Base-by-base conservation (phyloP, 2,113 vertebrate genomes). In the Menidia beryllina region DNA sequence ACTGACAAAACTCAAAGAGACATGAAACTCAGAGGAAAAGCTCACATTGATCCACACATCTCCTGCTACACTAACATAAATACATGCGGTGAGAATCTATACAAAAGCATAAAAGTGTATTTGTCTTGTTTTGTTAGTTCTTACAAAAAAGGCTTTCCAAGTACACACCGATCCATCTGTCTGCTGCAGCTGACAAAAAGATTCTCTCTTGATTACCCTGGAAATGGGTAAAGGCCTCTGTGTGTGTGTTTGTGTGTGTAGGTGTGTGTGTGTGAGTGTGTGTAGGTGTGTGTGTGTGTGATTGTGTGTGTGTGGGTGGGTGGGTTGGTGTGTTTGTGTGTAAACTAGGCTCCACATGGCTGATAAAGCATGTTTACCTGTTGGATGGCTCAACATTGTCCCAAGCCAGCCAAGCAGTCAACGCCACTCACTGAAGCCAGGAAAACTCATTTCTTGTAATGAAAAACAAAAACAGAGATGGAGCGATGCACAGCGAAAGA, bases 281-380 rank as follows among this genome's bases (percentile, higher is more conserved):
- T n/a, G n/a, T n/a, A n/a, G n/a, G n/a, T n/a, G n/a, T n/a, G n/a
- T n/a, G n/a, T n/a, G n/a, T n/a, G n/a, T n/a, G n/a, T n/a, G n/a
- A n/a, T n/a, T n/a, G n/a, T n/a, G n/a, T n/a, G n/a, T n/a, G n/a
- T n/a, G n/a, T n/a, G n/a, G n/a, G n/a, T n/a, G n/a, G n/a, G n/a
- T n/a, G n/a, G n/a, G n/a, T n/a, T n/a, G n/a, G n/a, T 49, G 51
- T 70, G 47, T 45, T 39, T 47, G 64, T 51, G 21, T 70, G 61
- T 34, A 38, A 26, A 51, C 23, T 47, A 63, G 75, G 45, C 72
- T 82, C 68, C 47, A 58, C 58, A 69, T 41, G 54, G 62, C 75
- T 79, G 68, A 85, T 88, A 77, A 79, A 81, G 62, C 55, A 54
- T 81, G 83, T 87, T 85, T 85, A 83, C 81, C 84, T 86, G 62